Conservation (phyloP, 2,888 invertebrate species). For the Priocnemis perturbator region DNA sequence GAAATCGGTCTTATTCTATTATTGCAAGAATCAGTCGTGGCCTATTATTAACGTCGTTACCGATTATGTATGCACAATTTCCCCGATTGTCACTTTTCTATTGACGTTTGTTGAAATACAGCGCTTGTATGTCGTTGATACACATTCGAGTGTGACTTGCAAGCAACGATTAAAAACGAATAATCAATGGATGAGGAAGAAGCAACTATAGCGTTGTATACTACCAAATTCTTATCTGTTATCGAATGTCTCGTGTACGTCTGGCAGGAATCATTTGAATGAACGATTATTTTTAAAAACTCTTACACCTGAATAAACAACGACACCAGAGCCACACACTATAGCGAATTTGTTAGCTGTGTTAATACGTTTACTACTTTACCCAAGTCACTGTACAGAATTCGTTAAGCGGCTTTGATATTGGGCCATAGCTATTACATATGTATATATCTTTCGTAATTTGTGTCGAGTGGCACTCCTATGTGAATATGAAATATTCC, state of each 20-base stretch:
- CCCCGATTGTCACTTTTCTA: too few relatives aligned
- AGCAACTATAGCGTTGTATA: too few relatives aligned
- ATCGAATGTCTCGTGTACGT: slow-evolving; percentile 67
- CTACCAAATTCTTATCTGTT: slow-evolving; percentile 56
- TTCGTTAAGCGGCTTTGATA: slow-evolving; percentile 34
- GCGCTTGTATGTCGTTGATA: too few relatives aligned
- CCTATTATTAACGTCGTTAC: too few relatives aligned
- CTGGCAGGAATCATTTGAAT: slow-evolving; percentile 70
- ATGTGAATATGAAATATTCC: too few relatives aligned
- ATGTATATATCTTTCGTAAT: slow-evolving; percentile 18
- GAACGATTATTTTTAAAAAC: slow-evolving; percentile 71
- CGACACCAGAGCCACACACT: slow-evolving; percentile 27
- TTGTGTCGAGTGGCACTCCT: background rate
- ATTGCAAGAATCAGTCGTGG: too few relatives aligned
- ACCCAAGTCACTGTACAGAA: slow-evolving; percentile 43
- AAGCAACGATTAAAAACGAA: too few relatives aligned
- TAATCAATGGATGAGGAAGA: background rate
- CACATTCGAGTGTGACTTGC: too few relatives aligned
- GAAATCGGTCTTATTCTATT: too few relatives aligned
- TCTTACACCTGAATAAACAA: slow-evolving; percentile 62
- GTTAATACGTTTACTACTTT: background rate
- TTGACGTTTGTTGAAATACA: too few relatives aligned
- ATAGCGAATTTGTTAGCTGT: slow-evolving; percentile 14
- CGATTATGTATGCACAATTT: too few relatives aligned
- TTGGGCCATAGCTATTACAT: too few relatives aligned